Conservation (phyloP, 2,888 invertebrate genomes). For the Harpalus rubripes region DNA sequence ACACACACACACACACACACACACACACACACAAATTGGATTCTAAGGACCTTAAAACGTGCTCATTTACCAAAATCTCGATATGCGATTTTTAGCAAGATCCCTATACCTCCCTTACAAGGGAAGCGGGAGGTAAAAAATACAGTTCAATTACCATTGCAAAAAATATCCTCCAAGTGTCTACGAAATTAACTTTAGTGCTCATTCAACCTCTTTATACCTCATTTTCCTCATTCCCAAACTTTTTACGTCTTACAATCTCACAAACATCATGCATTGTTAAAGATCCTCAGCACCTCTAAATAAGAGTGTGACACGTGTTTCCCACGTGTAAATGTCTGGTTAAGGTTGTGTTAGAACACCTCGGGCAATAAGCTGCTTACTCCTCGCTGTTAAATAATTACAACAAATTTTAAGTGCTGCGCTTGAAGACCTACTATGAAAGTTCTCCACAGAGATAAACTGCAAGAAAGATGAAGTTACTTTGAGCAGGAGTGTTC, state of each 20-base stretch:
- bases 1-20: no score
- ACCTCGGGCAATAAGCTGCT: slow-evolving; percentile 15
- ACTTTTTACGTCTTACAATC: neutral
- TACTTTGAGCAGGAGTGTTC: no score
- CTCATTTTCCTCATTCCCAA: neutral
- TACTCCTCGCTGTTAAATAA: slow-evolving; percentile 15
- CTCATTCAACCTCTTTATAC: no score
- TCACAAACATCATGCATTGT: neutral
- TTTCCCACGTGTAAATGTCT: slow-evolving; percentile 2
- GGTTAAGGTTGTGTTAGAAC: neutral
- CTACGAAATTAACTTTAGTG: no score
- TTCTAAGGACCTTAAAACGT: no score
- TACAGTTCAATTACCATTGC: no score
- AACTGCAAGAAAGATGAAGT: neutral
- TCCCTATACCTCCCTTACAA: no score
- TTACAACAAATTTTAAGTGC: slow-evolving; percentile 17
- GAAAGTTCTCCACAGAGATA: neutral
- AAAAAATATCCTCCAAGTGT: no score
- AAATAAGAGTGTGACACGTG: neutral
- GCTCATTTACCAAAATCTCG: no score
- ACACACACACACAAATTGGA: no score
- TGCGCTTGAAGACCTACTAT: neutral
- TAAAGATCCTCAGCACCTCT: neutral
- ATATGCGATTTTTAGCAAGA: no score
- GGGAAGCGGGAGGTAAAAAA: no score